A percentile compares a stretch with the other conserved stretches of the same genome.
Evolutionary conservation across 2,797 vertebrate species (phyloP).

Genomic region (Spinus olivaceus): DNA sequence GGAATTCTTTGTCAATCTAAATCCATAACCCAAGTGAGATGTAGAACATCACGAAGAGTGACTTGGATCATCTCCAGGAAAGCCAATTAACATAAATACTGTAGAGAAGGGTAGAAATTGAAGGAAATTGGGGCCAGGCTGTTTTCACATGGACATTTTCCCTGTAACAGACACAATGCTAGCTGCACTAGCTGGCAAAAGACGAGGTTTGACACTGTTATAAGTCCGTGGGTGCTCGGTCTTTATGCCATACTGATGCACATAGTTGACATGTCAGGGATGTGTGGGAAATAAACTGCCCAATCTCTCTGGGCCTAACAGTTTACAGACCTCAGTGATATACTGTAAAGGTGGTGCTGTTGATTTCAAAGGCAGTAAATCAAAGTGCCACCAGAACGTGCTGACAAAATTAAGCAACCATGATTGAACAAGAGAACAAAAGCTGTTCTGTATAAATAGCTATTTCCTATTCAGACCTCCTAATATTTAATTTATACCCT

Average conservation of each 20-base stretch:
- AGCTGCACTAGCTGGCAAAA: not conserved
- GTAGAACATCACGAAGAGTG: not conserved
- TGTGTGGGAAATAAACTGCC: slow-evolving; percentile 48
- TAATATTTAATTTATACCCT: slow-evolving; percentile 55
- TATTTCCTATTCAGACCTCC: slow-evolving; percentile 28
- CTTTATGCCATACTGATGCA: slow-evolving; percentile 8
- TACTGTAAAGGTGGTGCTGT: slow-evolving; percentile 5
- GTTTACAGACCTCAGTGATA: slow-evolving; percentile 33
- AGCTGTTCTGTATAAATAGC: slow-evolving; percentile 10
- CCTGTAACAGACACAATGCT: not conserved
- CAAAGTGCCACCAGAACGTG: not conserved
- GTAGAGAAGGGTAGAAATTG: not conserved
- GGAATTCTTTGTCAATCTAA: not conserved
- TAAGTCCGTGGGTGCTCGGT: not conserved
- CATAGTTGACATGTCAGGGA: not conserved
- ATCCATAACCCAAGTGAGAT: not conserved
- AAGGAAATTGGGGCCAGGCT: not conserved
- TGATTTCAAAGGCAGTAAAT: slow-evolving; percentile 45
- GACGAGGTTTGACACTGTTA: slow-evolving; percentile 12
- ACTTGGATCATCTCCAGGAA: not conserved
- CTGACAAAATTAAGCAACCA: slow-evolving; percentile 35
- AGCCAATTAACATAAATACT: not conserved
- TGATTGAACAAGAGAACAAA: slow-evolving; percentile 46
- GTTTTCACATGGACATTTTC: not conserved
- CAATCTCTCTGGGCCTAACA: slow-evolving; percentile 32